Evolutionary conservation across 2,797 vertebrate genomes (phyloP).

Genomic region (Fundulus diaphanus): DNA sequence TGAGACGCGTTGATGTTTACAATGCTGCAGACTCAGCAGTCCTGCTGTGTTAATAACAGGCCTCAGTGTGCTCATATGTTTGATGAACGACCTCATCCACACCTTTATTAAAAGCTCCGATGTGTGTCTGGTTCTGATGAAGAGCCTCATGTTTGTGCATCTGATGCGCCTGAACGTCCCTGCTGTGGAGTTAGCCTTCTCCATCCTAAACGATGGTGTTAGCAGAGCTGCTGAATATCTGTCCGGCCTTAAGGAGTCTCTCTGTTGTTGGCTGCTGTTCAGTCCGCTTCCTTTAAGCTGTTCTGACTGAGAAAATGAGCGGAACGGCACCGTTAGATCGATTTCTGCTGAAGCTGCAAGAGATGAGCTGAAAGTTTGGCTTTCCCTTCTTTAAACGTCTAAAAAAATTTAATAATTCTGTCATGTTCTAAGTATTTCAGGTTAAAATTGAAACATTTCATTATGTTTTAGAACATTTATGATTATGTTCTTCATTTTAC

Average conservation of each 20-base stretch:
- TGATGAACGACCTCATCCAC: conserved; percentile 46
- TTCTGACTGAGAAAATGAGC: too few relatives aligned
- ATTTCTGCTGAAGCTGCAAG: too few relatives aligned
- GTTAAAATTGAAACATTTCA: too few relatives aligned
- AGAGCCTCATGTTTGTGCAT: conserved; percentile 19
- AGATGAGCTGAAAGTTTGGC: too few relatives aligned
- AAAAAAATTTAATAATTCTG: too few relatives aligned
- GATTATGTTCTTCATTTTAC: too few relatives aligned
- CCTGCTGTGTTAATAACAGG: conserved; percentile 18
- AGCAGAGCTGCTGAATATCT: background rate
- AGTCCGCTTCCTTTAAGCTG: too few relatives aligned
- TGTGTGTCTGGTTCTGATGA: conserved; percentile 37
- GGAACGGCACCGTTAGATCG: too few relatives aligned
- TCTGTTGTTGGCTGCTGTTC: background rate
- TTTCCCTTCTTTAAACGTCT: too few relatives aligned
- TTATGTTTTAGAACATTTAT: too few relatives aligned
- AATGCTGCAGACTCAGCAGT: conserved; percentile 26
- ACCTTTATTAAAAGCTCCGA: conserved; percentile 50
- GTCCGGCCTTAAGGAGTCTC: background rate
- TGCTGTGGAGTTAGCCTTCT: background rate
- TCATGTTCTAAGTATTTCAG: too few relatives aligned
- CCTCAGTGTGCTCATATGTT: conserved; percentile 31
- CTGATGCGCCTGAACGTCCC: conserved; percentile 30
- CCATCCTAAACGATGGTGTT: conserved; percentile 14
- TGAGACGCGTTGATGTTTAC: conserved; percentile 16